phyloP scores from a whole-genome alignment of 2,113 vertebrate genomes.

The Macaca fascicularis region T2T-MFA8v1.1 NC_088376.1:42703501-42704000 shows the following conservation, averaged over 20 bases:
- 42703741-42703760: not conserved
- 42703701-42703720: not conserved
- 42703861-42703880: not conserved
- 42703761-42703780: not conserved
- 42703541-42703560: not conserved
- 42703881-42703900: not conserved
- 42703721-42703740: not conserved
- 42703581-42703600: not conserved
- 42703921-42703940: not conserved
- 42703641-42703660: not conserved
- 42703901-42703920: not conserved
- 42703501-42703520: constrained; percentile 31
- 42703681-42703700: not conserved
- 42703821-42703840: not conserved
- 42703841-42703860: not conserved
- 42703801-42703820: not conserved
- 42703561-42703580: not conserved
- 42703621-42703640: not conserved
- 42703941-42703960: not conserved
- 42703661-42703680: not conserved
- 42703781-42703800: not conserved
- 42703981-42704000: not conserved
- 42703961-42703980: not conserved
- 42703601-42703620: constrained; percentile 19
- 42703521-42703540: not conserved